These are phyloP conservation scores for Bos indicus DNA, from an alignment of 2,113 vertebrate genomes.

Conservation along the genomic window DNA sequence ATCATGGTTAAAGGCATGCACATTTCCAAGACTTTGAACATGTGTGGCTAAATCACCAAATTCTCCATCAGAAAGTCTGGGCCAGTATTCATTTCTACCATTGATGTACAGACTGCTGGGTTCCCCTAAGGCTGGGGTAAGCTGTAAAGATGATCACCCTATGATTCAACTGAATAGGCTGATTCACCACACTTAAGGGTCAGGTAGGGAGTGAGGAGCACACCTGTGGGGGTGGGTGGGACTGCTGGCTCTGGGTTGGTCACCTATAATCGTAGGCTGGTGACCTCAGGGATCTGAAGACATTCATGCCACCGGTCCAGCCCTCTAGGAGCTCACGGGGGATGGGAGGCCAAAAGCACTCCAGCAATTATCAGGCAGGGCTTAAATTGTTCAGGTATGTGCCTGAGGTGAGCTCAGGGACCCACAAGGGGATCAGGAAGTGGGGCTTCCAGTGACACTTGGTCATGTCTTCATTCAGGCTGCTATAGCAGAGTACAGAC, in stretches of 20 bases:
- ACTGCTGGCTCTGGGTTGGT: fast-evolving
- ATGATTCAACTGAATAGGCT: background rate
- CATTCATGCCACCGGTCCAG: too few relatives aligned
- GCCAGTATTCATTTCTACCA: background rate
- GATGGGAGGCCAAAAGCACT: background rate
- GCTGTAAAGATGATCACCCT: background rate
- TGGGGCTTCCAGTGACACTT: background rate
- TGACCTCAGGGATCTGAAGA: background rate
- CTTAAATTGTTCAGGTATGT: background rate
- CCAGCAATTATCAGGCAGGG: background rate
- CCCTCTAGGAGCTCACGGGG: background rate
- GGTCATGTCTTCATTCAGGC: background rate
- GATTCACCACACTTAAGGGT: background rate
- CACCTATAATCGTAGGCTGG: background rate
- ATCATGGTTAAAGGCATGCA: background rate
- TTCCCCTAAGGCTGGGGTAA: background rate
- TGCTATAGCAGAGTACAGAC: background rate
- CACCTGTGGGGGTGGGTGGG: background rate
- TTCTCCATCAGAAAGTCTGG: background rate
- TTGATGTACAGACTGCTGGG: fast-evolving
- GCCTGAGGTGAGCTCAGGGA: background rate
- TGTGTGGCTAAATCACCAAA: background rate
- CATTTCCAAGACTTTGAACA: background rate
- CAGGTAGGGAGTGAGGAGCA: too few relatives aligned
- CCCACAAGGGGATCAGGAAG: background rate